Percentiles rank a stretch among this genome's conserved stretches.
Evolutionary conservation across 2,888 invertebrate species (phyloP).

Genomic region (Seladonia tumulorum): DNA sequence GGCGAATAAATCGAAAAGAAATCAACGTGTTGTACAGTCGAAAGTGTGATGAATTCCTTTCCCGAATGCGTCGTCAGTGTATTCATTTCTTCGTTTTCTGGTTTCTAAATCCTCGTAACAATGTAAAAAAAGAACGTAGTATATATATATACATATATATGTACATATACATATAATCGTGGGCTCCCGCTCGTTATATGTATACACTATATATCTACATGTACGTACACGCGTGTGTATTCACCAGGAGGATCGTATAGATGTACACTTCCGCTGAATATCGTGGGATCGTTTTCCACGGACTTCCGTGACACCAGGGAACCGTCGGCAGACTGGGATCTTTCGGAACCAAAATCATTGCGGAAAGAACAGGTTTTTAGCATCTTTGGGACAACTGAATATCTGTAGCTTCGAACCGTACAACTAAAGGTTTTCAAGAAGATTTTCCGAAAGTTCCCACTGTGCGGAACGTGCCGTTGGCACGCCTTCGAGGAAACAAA

Average conservation of each 20-base stretch:
- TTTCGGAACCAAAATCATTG: background rate
- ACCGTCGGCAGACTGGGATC: background rate
- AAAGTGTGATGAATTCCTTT: constrained; percentile 43
- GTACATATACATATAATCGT: constrained; percentile 31
- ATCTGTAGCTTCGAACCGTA: background rate
- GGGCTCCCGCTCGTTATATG: constrained; percentile 24
- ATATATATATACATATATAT: constrained; percentile 59
- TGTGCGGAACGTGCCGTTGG: background rate
- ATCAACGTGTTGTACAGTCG: constrained; percentile 3
- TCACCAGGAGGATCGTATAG: constrained; percentile 28
- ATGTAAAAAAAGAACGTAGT: constrained; percentile 74
- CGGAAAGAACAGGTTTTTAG: too few relatives aligned
- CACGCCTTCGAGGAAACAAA: background rate
- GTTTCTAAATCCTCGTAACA: constrained; percentile 62
- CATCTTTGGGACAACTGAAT: background rate
- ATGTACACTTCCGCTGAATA: constrained; percentile 14
- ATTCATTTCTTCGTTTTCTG: constrained; percentile 46
- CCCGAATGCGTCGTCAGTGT: constrained; percentile 39
- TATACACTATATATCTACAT: constrained; percentile 23
- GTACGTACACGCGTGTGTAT: constrained; percentile 37
- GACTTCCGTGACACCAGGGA: background rate
- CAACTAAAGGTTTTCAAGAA: background rate
- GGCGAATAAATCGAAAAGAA: background rate
- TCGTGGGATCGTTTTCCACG: background rate
- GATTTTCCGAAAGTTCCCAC: background rate